These are phyloP conservation scores for Astropecten irregularis DNA, from an alignment of 53 echinoderm and acorn worm genomes.

Conservation along the genomic window DNA sequence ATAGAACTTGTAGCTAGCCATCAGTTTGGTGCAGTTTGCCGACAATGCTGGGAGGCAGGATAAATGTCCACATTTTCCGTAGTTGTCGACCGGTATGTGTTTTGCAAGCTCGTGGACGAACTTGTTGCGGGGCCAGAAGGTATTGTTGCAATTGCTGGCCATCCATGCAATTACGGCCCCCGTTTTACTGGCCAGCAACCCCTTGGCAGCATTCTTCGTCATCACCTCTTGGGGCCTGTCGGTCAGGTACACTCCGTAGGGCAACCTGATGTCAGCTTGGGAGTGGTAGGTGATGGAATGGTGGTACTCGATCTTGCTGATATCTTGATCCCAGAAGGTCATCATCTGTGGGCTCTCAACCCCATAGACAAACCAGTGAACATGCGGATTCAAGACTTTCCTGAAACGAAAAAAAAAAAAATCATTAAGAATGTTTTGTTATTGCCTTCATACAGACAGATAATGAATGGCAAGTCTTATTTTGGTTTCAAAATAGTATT, in stretches of 20 bases:
- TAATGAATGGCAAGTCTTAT: too few relatives aligned
- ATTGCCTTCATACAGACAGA: too few relatives aligned
- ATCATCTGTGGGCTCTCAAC: constrained; percentile 89
- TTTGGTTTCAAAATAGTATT: too few relatives aligned
- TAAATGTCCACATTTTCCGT: constrained; percentile 67
- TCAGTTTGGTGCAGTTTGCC: constrained; percentile 63
- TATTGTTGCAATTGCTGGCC: constrained; percentile 85
- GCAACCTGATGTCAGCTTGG: constrained; percentile 63
- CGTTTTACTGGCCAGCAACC: constrained; percentile 65
- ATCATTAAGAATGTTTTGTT: too few relatives aligned
- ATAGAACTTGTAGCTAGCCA: constrained; percentile 80
- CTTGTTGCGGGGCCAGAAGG: constrained; percentile 84
- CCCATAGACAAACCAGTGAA: constrained; percentile 77
- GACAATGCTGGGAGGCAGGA: constrained; percentile 79
- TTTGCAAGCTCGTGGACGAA: constrained; percentile 70
- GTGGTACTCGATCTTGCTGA: constrained; percentile 70
- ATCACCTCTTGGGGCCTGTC: too few relatives aligned
- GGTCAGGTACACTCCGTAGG: constrained; percentile 72
- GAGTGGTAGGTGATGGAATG: constrained; percentile 80
- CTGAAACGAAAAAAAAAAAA: too few relatives aligned
- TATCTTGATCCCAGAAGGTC: constrained; percentile 77
- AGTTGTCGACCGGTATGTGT: constrained; percentile 70
- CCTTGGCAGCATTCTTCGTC: too few relatives aligned
- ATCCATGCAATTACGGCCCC: constrained; percentile 75
- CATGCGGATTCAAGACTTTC: constrained; percentile 44